A percentile compares a stretch with the other conserved stretches of the same genome.
phyloP scores from a whole-genome alignment of 2,888 invertebrate species.

The Habroteleia sp. region DNA sequence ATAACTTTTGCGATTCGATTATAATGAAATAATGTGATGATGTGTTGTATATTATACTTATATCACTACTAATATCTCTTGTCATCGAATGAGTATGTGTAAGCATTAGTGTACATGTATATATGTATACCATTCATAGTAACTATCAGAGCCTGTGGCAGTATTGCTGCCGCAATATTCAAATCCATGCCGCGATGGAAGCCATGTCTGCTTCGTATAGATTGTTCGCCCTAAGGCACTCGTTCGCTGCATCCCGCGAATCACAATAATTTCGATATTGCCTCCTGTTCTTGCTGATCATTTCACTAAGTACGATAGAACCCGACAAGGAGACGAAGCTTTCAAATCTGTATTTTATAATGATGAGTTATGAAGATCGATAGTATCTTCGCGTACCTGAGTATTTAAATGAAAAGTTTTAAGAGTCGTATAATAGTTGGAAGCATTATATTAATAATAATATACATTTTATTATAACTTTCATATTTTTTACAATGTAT shows the following conservation, averaged over 20 bases:
- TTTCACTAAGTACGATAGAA: constrained; percentile 76
- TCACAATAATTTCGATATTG: constrained; percentile 81
- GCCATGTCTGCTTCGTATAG: constrained; percentile 78
- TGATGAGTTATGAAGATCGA: constrained; percentile 60
- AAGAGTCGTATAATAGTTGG: no score
- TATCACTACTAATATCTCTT: constrained; percentile 61
- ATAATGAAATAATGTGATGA: constrained; percentile 53
- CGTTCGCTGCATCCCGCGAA: constrained; percentile 70
- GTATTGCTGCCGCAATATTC: constrained; percentile 79
- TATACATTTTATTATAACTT: no score
- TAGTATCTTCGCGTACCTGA: constrained; percentile 16
- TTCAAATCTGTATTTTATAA: constrained; percentile 53
- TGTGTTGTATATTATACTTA: constrained; percentile 54
- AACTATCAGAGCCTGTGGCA: constrained; percentile 79
- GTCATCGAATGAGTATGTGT: constrained; percentile 64
- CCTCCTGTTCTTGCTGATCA: constrained; percentile 78
- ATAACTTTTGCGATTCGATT: constrained; percentile 40
- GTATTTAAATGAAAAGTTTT: constrained; percentile 29
- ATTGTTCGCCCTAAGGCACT: constrained; percentile 77
- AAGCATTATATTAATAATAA: no score
- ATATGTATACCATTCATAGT: constrained; percentile 75
- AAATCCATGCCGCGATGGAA: constrained; percentile 77
- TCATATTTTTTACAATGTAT: no score
- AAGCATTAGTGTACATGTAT: constrained; percentile 67
- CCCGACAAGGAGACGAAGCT: constrained; percentile 68